Evolutionary conservation across 2,797 vertebrate genomes (phyloP), one percentile per base, ranked within the genome.

Genomic region (Botia almorhae): DNA sequence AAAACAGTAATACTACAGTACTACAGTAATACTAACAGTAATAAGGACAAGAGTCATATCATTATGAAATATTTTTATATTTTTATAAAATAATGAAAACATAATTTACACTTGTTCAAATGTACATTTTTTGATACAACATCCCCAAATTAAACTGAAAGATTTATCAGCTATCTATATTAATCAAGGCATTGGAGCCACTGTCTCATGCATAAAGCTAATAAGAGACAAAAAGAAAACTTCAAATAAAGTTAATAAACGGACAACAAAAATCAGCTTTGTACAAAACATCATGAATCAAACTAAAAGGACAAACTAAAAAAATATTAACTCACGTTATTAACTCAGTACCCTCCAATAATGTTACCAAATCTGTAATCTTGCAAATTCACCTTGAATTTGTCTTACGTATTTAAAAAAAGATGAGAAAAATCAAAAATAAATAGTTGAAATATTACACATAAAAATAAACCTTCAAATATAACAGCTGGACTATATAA

Each of bases 51-150:
- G 12, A 46, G 23, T 29, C 16, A 1, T 36, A 29, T 81, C 13
- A 78, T 82, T 86, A 79, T 72, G 78, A 84, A 85, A 89, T 87
- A 86, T 87, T 80, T 46, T 89, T 84, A 91, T 92, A 91, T 91
- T 89, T 90, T 91, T 93, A 95, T 93, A 94, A 95, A 95, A 95
- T 91, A 93, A 92, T 91, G 92, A 92, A 94, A 94, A 93, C 93
- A 93, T 94, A 94, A 95, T 94, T 96, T 96, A 96, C 93, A 94
- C 86, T 89, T 92, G 23, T 92, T 92, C 90, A 90, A 93, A 95
- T 93, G 88, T 94, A 95, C 95, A 95, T 88, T 93, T 93, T 93
- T 90, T 80, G 82, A 87, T 87, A 89, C 90, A 85, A 87, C 84
- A 93, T 91, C 92, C 91, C 90, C 88, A 91, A 91, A 71, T 85